A percentile compares a stretch with the other conserved stretches of the same genome.
These are phyloP conservation scores for Leptodactylus fuscus DNA, from an alignment of 2,113 vertebrate species.

Conservation along the genomic window DNA sequence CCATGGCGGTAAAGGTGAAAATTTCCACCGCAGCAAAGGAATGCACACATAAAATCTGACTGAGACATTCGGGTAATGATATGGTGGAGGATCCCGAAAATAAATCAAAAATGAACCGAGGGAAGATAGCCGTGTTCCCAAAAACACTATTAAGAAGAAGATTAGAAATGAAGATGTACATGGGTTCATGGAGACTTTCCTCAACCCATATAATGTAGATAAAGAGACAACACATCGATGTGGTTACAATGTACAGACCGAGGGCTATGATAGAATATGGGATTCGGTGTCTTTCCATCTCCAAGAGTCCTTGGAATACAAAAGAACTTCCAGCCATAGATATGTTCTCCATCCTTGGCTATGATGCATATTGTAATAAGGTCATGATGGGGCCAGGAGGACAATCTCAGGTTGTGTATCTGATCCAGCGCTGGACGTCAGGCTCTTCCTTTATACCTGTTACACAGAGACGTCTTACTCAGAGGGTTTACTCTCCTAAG, in stretches of 20 bases:
- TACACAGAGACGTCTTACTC: no score
- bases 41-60: not conserved
- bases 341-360: not conserved
- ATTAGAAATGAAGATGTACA: constrained; percentile 29
- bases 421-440: no score
- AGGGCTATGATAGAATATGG: not conserved
- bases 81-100: not conserved
- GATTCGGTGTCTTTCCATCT: not conserved
- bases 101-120: not conserved
- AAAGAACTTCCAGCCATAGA: not conserved
- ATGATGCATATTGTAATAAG: not conserved
- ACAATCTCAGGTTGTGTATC: no score
- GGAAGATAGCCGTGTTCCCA: not conserved
- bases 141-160: constrained; percentile 21
- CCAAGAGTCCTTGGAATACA: not conserved
- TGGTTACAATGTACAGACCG: not conserved
- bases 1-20: constrained; percentile 12
- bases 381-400: no score
- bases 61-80: not conserved
- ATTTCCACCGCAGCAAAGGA: not conserved
- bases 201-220: not conserved
- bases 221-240: not conserved
- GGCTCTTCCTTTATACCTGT: no score
- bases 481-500: no score
- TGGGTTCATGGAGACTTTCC: constrained; percentile 30